phyloP scores from a whole-genome alignment of 2,797 vertebrate genomes.

The Sebastes matsubarae region DNA sequence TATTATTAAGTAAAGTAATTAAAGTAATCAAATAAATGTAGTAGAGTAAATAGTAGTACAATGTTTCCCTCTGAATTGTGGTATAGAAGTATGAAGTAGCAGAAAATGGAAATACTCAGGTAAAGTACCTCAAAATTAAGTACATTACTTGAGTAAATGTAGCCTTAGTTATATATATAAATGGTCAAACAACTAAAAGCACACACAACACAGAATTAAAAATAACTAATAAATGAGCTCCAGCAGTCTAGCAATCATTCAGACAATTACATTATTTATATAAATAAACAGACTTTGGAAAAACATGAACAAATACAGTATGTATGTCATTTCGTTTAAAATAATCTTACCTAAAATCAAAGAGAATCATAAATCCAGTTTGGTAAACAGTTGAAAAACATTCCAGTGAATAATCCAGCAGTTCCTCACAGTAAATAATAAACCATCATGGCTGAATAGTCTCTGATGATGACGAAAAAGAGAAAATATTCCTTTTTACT shows the following conservation, averaged over 20 bases:
- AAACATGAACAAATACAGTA: not conserved
- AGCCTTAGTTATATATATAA: not conserved
- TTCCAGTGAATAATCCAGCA: not conserved
- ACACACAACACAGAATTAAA: not conserved
- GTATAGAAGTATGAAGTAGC: not conserved
- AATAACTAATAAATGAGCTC: not conserved
- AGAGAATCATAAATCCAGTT: slow-evolving; percentile 41
- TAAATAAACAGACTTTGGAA: not conserved
- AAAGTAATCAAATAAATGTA: not conserved
- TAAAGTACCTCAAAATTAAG: not conserved
- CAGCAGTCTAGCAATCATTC: not conserved
- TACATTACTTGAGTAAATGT: not conserved
- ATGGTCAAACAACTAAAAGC: not conserved
- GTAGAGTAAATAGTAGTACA: not conserved
- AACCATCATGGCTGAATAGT: not conserved
- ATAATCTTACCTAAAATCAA: slow-evolving; percentile 67
- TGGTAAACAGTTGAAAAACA: not conserved
- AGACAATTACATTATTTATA: not conserved
- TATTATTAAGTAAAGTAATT: not conserved
- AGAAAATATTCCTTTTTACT: not conserved
- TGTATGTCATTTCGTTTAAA: not conserved
- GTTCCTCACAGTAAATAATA: not conserved
- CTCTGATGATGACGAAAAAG: not conserved
- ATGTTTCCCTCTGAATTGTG: not conserved
- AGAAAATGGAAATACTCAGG: not conserved